Evolutionary conservation across 2,797 vertebrate genomes (phyloP), one percentile per base, ranked within the genome.

Genomic region (Petrocephalus schoutedeni): DNA sequence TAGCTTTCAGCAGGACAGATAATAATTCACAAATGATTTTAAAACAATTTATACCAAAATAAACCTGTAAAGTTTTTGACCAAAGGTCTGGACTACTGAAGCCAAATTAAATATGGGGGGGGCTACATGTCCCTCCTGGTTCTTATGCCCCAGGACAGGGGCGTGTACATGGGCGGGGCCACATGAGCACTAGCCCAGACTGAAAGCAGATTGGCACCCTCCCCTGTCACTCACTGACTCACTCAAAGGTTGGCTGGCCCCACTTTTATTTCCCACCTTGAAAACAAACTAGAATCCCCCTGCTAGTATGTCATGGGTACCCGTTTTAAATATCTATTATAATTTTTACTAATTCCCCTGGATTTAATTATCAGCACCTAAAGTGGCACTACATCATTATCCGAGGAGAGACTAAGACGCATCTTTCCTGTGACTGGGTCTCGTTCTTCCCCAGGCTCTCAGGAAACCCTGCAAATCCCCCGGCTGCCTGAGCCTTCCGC

Each of bases 401-500:
- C n/a, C 0, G 28, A 32, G 23, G 21, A 83, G 51, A 83, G 41
- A 83, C 8, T 77, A 14, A 21, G 53, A 83, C 23, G 9, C 19
- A 16, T 84, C 53, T 3, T 36, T 10, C 57, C 87, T 32, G 32
- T 58, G 59, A 84, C 77, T 19, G 3, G 28, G 8, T 88, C 23
- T 32, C 2, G 45, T 74, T 23, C n/a, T 80, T 41, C 23, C 32
- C 21, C 91, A 97, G 97, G 94, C 90, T 91, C 92, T 45, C 91
- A 88, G 86, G 96, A 97, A 16, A 88, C 89, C 49, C 90, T 94
- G 89, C 95, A 96, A 85, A 95, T 97, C 88, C 96, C 96, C 3
- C 95, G 95, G 4, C 95, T 96, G 41, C 96, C 96, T 0, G 96
- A 97, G 56, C 96, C 96, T 12, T 91, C 94, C 90, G 87, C 91